Base-by-base conservation (phyloP, 2,797 vertebrate species). In the Sphenodon punctatus region DNA sequence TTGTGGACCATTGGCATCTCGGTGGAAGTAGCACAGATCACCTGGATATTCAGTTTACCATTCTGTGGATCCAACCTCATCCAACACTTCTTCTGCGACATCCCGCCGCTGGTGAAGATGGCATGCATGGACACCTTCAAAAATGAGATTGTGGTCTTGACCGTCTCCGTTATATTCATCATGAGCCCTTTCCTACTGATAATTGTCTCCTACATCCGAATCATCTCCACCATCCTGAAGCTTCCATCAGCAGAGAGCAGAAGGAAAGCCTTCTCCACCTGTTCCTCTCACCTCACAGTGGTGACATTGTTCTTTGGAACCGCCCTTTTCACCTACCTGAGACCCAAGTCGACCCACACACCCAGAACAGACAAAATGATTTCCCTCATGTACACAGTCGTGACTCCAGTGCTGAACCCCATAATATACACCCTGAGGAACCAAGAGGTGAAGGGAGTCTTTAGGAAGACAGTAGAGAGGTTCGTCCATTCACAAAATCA, bases 51-150 rank as follows among this genome's bases (percentile, higher is more conserved):
- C 20, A 88, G 63, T 7, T 46, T 92, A 27, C 77, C 87, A 8
- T 92, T 94, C 78, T 94, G 93, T 55, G 87, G 83, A 30, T 34
- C 68, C 20, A 87, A 92, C 32, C 51, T 3, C 43, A 89, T 94
- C 49, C 73, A 93, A 30, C 93, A 94, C 64, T 93, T 91, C 60
- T 83, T 90, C 25, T 92, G 93, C 77, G 92, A 93, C 23, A 58
- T 92, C 45, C 79, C 88, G 85, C 85, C 80, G 3, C 46, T 92
- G 4, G 42, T 92, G 23, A 87, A 90, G 55, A 46, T 87, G 77
- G 89, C 79, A 11, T 90, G 89, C 71, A 80, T 82, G 4, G 85
- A 93, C 49, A 90, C 80, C 2, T 86, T 82, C 10, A 77, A 69
- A 25, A 80, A 80, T 64, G 84, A 88, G 60, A 64, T 38, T 7